These are phyloP conservation scores for Tamias sibiricus DNA, from an alignment of 2,113 vertebrate species.

Conservation along the genomic window DNA sequence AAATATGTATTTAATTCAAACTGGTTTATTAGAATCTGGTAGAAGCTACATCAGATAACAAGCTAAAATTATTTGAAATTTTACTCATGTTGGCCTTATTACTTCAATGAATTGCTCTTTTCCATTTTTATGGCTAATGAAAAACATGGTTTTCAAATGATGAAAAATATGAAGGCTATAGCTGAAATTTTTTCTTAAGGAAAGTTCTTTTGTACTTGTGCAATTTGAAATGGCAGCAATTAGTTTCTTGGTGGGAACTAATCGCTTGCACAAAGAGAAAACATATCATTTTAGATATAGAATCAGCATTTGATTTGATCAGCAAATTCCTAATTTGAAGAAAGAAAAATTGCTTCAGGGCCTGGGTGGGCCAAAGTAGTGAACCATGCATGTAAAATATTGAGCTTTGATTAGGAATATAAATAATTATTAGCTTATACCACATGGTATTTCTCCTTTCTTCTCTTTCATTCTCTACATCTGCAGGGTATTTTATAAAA, in stretches of 20 bases:
- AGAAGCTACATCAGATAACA: background rate
- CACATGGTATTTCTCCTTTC: conserved; percentile 65
- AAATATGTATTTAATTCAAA: background rate
- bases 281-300: conserved; percentile 74
- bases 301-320: conserved; percentile 81
- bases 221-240: conserved; percentile 66
- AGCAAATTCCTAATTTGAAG: conserved; percentile 78
- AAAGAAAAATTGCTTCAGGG: conserved; percentile 85
- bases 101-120: conserved; percentile 17
- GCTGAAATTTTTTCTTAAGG: background rate
- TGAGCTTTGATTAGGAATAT: conserved; percentile 83
- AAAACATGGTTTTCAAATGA: conserved; percentile 16
- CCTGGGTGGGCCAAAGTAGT: conserved; percentile 67
- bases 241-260: conserved; percentile 71
- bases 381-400: conserved; percentile 71
- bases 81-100: conserved; percentile 1
- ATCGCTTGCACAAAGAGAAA: conserved; percentile 76
- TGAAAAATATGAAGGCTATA: background rate
- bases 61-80: background rate
- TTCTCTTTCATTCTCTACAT: conserved; percentile 26
- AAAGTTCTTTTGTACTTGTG: background rate
- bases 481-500: conserved; percentile 60
- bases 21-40: background rate
- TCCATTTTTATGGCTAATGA: conserved; percentile 15
- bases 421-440: conserved; percentile 85